Conservation (phyloP, 2,888 invertebrate species). For the Yponomeuta sedellus region DNA sequence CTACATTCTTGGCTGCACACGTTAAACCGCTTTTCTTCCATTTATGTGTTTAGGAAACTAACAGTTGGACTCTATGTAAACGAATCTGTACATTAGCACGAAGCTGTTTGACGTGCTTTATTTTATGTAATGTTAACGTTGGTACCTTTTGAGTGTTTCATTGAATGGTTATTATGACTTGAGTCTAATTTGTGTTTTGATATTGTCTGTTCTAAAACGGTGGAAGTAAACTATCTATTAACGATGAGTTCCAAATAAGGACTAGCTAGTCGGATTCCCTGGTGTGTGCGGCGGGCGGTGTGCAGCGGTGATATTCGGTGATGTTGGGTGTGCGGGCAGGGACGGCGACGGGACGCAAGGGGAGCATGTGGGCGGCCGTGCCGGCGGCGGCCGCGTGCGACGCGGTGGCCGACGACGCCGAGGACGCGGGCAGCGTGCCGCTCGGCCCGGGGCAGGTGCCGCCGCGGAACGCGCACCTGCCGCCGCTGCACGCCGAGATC, state of each 20-base stretch:
- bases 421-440: conserved; percentile 71
- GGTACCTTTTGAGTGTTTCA: conserved; percentile 62
- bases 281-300: conserved; percentile 1
- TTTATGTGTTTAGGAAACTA: conserved; percentile 68
- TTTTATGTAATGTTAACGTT: conserved; percentile 68
- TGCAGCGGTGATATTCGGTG: background rate
- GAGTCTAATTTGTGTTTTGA: conserved; percentile 43
- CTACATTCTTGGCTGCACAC: conserved; percentile 75
- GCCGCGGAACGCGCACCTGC: conserved; percentile 83
- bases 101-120: conserved; percentile 75
- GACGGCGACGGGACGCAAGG: conserved; percentile 74
- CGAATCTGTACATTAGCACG: conserved; percentile 68
- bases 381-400: conserved; percentile 61
- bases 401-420: conserved; percentile 49
- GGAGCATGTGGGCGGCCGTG: conserved; percentile 75
- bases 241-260: background rate
- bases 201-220: conserved; percentile 26
- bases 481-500: conserved; percentile 86
- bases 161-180: conserved; percentile 70
- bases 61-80: conserved; percentile 57
- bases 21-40: conserved; percentile 71
- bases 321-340: conserved; percentile 38
- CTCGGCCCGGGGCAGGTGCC: conserved; percentile 89
- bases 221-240: conserved; percentile 1
- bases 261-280: background rate